Evolutionary conservation across 2,797 vertebrate genomes (phyloP), one percentile per base, ranked within the genome.

Genomic region (Podarcis siculus): DNA sequence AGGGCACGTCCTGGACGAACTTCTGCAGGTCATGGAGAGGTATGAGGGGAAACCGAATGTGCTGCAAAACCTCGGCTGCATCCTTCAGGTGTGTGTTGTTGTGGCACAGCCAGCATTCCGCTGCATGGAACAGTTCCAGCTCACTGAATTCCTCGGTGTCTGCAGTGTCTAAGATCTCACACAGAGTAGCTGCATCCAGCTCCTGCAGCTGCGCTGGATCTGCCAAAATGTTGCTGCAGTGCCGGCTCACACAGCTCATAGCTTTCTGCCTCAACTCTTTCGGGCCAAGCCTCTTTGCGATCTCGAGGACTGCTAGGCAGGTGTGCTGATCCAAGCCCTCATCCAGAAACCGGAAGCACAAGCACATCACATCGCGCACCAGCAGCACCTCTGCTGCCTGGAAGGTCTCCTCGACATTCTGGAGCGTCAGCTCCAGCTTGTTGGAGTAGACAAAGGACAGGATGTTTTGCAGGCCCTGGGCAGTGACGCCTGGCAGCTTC

Each of bases 381-480:
- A 96, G 88, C 73, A 97, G 92, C 1, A 66, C 61, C 86, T 96
- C 93, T 8, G 95, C 94, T 0, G 94, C 95, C 86, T 88, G 90
- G 71, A 95, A 92, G 37, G 95, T 95, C 66, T 96, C 96, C 80
- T 96, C 95, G 0, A 95, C 58, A 3, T 89, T 96, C 86, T 91
- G 83, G 45, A 96, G 82, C 0, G 92, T 94, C 21, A 95, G 92
- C 1, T 91, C 73, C 6, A 97, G 90, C 49, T 79, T 89, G 86
- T 93, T 94, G 75, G 94, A 95, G 86, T 96, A 97, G 17, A 96
- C 88, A 83, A 97, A 96, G 81, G 93, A 87, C 66, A 96, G 92
- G 55, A 96, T 84, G 0, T 92, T 95, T 30, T 84, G 89, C 42
- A 97, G 92, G 5, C 96, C 92, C 0, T 72, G 75, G 45, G 95